Evolutionary conservation across 2,113 vertebrate species (phyloP), one percentile per base, ranked within the genome.

Genomic region (Sceloporus tristichus): DNA sequence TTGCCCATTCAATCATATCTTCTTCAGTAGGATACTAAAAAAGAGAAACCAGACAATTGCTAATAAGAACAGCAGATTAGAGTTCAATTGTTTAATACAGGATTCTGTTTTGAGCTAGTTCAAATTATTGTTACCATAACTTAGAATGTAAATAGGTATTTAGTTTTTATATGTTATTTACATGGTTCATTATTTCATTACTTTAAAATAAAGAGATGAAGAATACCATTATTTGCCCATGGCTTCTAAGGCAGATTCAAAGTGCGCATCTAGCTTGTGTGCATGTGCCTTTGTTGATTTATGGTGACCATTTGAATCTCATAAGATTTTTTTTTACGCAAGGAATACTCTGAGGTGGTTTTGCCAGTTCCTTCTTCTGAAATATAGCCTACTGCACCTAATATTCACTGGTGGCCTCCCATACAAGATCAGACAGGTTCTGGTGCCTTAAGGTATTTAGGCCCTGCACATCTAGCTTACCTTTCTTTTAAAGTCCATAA

Each of bases 1-100:
- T 99, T 88, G 98, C 99, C 99, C 99, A 99, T 94, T 99, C 99
- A 92, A 99, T 99, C 98, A 99, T 98, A 94, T 99, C 98, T 95
- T 99, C 98, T 94, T 99, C 99, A 95, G 98, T 99, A 42, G 98
- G 98, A 96, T 98, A 99, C 98, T 99, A 97, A 92, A 96, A 93
- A 87, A 96, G 18, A 94, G 92, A 95, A 95, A 27, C 68, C 82
- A 6, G 62, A 79, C 48, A 91, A 93, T 91, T 70, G 94, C 88
- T 78, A 88, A 89, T 14, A 80, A 25, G 83, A 38, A 53, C 5
- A 38, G 59, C 25, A 91, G 75, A 5, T 42, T 73, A 53, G 71
- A 14, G 7, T 16, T 42, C 2, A 56, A 89, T 82, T 70, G 19
- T 21, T 84, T 42, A 74, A 56, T 4, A 74, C 34, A 76, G 87